Base-by-base conservation (phyloP, 2,888 invertebrate species). In the Mesoligia furuncula region DNA sequence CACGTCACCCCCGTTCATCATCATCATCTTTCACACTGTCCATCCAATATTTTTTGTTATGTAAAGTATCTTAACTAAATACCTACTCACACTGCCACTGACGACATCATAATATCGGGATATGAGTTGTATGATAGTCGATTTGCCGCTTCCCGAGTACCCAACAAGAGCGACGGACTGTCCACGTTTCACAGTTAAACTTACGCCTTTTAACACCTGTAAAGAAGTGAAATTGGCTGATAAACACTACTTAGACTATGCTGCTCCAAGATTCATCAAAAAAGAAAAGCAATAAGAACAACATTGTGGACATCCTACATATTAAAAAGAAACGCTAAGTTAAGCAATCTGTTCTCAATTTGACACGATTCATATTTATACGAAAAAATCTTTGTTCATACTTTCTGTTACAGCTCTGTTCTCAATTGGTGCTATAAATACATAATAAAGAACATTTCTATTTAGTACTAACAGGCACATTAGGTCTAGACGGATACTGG, bases 61-160 rank as follows among this genome's bases (percentile, higher is more conserved):
- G 17, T 51, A 61, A 65, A 62, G 13, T 59, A 64, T 42, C 11
- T 11, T 31, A 65, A 17, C 15, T 51, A 64, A 67, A 68, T 69
- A 89, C 59, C 68, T 69, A 69, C 90, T 89, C 76, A 92, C 92
- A 59, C 86, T 87, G 45, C 94, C 94, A 39, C 84, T 87, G 48
- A 85, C 62, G 24, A 92, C 92, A 69, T 94, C 94, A 71, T 94
- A 98, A 90, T 98, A 97, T 73, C 98, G 96, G 88, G 98, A 97
- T 77, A 98, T 94, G 1, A 98, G 95, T 87, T 98, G 98, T 78
- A 98, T 97, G 76, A 98, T 97, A 0, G 98, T 98, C 0, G 98
- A 98, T 92, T 98, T 98, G 0, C 98, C 98, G 86, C 98, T 98
- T 0, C 98, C 98, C 59, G 97, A 97, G 24, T 97, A 97, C 1